Conservation (phyloP, 2,113 vertebrate genomes). For the Oceanites oceanicus region DNA sequence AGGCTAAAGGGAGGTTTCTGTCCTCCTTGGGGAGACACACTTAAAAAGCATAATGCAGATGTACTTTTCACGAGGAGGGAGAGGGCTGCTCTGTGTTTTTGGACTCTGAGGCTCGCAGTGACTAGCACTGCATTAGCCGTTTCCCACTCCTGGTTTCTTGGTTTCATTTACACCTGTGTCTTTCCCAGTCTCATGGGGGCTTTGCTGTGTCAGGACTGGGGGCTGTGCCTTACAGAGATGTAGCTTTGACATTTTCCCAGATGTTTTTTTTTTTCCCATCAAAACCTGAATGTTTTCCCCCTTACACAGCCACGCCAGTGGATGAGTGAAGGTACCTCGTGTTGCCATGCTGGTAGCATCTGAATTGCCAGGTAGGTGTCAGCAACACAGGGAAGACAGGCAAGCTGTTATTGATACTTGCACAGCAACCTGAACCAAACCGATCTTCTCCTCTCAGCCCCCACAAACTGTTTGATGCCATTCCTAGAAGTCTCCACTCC, state of each 20-base stretch:
- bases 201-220: neutral
- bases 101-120: neutral
- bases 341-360: neutral
- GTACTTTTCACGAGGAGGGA: neutral
- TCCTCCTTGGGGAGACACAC: rapidly evolving
- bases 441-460: neutral
- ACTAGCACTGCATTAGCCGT: neutral
- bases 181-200: neutral
- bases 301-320: neutral
- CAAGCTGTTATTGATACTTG: neutral
- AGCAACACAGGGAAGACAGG: neutral
- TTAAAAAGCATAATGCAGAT: neutral
- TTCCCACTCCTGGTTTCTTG: neutral
- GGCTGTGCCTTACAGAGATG: neutral
- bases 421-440: neutral
- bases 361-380: neutral
- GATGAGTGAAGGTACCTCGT: rapidly evolving
- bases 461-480: neutral
- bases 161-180: neutral
- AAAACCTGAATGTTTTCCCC: neutral
- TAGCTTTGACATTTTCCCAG: neutral
- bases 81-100: neutral
- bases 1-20: neutral
- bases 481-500: neutral
- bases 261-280: neutral